Evolutionary conservation across 1,140 invertebrate genomes (phyloP).

Genomic region (Manduca sexta): DNA sequence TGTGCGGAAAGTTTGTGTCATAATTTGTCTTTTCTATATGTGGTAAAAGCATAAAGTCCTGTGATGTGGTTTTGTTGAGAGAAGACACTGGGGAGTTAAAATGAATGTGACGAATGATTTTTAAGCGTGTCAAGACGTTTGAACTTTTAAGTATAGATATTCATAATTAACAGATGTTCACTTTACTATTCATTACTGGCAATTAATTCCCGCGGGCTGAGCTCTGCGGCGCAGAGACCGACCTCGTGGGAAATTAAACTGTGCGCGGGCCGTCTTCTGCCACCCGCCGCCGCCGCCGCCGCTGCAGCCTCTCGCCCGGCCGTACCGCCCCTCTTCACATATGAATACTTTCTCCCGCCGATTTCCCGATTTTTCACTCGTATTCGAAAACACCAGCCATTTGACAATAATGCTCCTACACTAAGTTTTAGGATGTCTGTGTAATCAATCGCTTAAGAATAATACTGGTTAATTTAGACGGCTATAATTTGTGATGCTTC

Average conservation of each 20-base stretch:
- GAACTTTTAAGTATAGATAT: conserved; percentile 47
- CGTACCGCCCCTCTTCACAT: conserved; percentile 54
- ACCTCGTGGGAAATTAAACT: conserved; percentile 73
- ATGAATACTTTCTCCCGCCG: conserved; percentile 62
- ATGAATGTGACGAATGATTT: neutral
- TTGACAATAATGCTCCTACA: neutral
- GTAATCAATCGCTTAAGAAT: neutral
- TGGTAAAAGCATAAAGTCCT: too few species aligned
- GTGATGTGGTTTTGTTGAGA: neutral
- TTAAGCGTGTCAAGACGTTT: conserved; percentile 17
- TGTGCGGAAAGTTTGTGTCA: conserved; percentile 16
- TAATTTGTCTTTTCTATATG: conserved; percentile 9
- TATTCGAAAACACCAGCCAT: conserved; percentile 6
- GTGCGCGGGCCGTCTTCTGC: conserved; percentile 65
- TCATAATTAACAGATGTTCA: conserved; percentile 70
- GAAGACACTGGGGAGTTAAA: neutral
- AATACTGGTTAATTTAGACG: too few species aligned
- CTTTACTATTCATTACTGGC: conserved; percentile 73
- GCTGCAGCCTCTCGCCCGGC: too few species aligned
- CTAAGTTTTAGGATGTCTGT: neutral
- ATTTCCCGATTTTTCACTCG: conserved; percentile 61
- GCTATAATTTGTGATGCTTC: too few species aligned
- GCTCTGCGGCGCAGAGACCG: conserved; percentile 68
- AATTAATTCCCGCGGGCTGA: conserved; percentile 71
- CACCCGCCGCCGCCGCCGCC: conserved; percentile 33